Percentiles rank a stretch among this genome's conserved stretches.
Evolutionary conservation across 2,888 invertebrate species (phyloP).

Genomic region (Hirudinaria manillensis): DNA sequence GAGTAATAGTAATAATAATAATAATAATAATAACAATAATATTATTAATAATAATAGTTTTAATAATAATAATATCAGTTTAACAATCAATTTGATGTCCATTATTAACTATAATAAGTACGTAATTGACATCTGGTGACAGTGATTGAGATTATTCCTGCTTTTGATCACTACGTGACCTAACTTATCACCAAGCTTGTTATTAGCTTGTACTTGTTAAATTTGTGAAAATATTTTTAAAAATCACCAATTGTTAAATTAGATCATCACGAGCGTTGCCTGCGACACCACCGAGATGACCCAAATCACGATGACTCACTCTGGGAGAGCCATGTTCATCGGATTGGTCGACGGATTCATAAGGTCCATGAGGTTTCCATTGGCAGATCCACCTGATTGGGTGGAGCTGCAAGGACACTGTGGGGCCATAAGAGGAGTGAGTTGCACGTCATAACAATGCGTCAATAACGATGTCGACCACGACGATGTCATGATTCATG

Average conservation of each 20-base stretch:
- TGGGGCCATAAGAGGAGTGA: conserved; percentile 56
- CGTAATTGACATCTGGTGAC: too few species aligned
- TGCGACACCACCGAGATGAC: conserved; percentile 58
- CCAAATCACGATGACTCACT: conserved; percentile 66
- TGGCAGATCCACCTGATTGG: conserved; percentile 64
- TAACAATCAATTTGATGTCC: too few species aligned
- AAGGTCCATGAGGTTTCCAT: conserved; percentile 70
- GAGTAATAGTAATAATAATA: neutral
- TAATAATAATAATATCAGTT: too few species aligned
- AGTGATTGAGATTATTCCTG: too few species aligned
- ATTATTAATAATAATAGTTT: too few species aligned
- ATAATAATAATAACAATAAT: too few species aligned
- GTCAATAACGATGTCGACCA: neutral
- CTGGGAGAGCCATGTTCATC: conserved; percentile 74
- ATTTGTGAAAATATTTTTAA: neutral
- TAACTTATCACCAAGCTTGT: too few species aligned
- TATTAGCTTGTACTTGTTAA: too few species aligned
- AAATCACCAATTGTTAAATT: neutral
- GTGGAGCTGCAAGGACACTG: conserved; percentile 58
- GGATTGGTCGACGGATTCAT: conserved; percentile 73
- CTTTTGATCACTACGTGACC: too few species aligned
- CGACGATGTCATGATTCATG: too few species aligned
- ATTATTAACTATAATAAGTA: too few species aligned
- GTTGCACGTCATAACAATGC: conserved; percentile 1
- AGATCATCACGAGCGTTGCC: conserved; percentile 42